phyloP scores from a whole-genome alignment of 2,888 invertebrate genomes.

The Callosobruchus maculatus region DNA sequence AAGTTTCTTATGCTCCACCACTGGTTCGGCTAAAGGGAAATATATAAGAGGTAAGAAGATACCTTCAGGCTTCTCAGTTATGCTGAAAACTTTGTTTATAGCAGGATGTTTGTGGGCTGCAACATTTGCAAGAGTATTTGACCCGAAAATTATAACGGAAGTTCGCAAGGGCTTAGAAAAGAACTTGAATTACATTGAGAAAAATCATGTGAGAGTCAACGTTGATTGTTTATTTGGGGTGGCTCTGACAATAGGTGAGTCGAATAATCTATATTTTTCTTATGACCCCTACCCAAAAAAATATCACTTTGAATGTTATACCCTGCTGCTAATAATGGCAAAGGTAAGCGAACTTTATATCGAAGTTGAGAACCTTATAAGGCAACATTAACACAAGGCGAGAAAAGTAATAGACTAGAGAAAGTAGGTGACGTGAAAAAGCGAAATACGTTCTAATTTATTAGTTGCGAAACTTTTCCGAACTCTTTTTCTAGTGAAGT shows the following conservation, averaged over 20 bases:
- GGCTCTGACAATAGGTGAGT: slow-evolving; percentile 28
- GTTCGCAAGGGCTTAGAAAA: slow-evolving; percentile 26
- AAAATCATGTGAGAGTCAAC: slow-evolving; percentile 26
- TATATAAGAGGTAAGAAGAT: not conserved
- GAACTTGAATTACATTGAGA: slow-evolving; percentile 28
- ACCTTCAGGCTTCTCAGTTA: slow-evolving; percentile 7
- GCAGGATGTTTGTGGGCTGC: slow-evolving; percentile 8
- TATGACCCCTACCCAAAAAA: slow-evolving; percentile 2
- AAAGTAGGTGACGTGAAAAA: too few relatives aligned
- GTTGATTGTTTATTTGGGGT: slow-evolving; percentile 34
- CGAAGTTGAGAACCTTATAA: too few relatives aligned
- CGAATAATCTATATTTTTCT: not conserved
- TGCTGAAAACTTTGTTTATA: slow-evolving; percentile 8
- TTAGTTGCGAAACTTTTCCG: too few relatives aligned
- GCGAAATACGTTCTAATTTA: too few relatives aligned
- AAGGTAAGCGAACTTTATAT: too few relatives aligned
- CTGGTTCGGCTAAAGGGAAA: not conserved
- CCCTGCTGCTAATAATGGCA: too few relatives aligned
- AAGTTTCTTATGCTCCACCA: not conserved
- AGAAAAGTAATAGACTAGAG: too few relatives aligned
- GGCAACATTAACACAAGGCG: too few relatives aligned
- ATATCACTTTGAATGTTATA: not conserved
- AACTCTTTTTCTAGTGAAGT: too few relatives aligned
- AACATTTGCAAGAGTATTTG: slow-evolving; percentile 9
- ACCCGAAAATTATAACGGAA: slow-evolving; percentile 22